Conservation (phyloP, 2,797 vertebrate species). For the Cynodonichthys magdalenae region DNA sequence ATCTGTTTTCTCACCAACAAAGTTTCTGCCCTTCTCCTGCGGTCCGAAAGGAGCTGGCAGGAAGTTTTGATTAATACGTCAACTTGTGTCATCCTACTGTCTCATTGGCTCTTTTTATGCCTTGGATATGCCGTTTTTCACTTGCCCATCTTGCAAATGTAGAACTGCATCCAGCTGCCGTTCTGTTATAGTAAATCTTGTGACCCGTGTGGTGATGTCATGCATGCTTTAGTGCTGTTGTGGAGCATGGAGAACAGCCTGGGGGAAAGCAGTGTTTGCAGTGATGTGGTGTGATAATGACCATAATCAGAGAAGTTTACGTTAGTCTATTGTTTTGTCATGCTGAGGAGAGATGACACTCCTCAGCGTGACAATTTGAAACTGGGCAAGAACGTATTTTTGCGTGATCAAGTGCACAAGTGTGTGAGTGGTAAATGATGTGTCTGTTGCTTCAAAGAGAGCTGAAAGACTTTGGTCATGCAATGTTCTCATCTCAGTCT, state of each 20-base stretch:
- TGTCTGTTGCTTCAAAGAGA: conserved; percentile 37
- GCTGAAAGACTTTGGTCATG: conserved; percentile 54
- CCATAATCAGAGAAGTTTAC: conserved; percentile 36
- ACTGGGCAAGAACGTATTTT: conserved; percentile 23
- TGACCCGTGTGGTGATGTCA: conserved; percentile 35
- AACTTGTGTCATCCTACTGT: conserved; percentile 24
- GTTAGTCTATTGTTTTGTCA: conserved; percentile 33
- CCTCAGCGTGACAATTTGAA: conserved; percentile 9
- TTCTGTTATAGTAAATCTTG: conserved; percentile 20
- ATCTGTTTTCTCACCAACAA: conserved; percentile 31
- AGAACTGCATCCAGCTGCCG: conserved; percentile 14
- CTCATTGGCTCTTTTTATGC: conserved; percentile 24
- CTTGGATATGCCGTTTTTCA: conserved; percentile 12
- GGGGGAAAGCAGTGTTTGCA: conserved; percentile 22
- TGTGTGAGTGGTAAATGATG: conserved; percentile 7
- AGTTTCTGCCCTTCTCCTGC: conserved; percentile 18
- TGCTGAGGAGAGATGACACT: conserved; percentile 25
- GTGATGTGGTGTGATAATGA: conserved; percentile 39
- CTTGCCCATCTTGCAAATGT: conserved; percentile 3
- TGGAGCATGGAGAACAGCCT: conserved; percentile 20
- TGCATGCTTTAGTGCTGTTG: conserved; percentile 18
- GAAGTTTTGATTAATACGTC: conserved; percentile 39
- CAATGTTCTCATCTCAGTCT: conserved; percentile 58
- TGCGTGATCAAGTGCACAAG: conserved; percentile 17
- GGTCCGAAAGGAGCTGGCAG: conserved; percentile 20